These are phyloP conservation scores for Aphidius ervi DNA, from an alignment of 1,140 invertebrate genomes.

Conservation along the genomic window DNA sequence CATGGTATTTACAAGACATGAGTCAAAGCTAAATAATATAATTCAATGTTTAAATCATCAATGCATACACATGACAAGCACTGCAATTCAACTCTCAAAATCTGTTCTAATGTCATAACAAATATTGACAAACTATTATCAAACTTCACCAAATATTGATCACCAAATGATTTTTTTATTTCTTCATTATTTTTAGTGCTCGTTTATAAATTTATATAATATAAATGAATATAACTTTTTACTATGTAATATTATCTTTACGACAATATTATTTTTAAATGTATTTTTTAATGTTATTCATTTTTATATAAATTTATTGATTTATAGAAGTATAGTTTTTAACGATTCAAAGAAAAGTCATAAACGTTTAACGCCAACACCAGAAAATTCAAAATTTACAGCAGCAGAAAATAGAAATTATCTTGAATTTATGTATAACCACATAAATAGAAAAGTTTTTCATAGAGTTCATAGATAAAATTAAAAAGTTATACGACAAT, in stretches of 20 bases:
- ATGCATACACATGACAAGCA: no score
- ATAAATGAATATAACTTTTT: background rate
- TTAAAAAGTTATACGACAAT: background rate
- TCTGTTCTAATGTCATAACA: slow-evolving; percentile 36
- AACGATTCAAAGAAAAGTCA: slow-evolving; percentile 2
- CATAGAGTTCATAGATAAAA: background rate
- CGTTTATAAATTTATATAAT: slow-evolving; percentile 5
- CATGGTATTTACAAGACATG: background rate
- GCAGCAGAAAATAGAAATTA: no score
- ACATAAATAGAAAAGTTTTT: no score
- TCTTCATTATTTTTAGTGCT: no score
- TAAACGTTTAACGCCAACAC: slow-evolving; percentile 20
- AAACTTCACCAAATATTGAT: slow-evolving; percentile 15
- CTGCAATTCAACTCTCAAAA: slow-evolving; percentile 27
- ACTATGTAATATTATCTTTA: slow-evolving; percentile 8
- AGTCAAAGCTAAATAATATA: background rate
- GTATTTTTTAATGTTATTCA: slow-evolving; percentile 6
- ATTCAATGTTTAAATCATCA: no score
- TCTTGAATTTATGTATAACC: no score
- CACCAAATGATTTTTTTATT: background rate
- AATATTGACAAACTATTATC: slow-evolving; percentile 41
- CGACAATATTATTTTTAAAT: slow-evolving; percentile 10
- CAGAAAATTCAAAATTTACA: background rate
- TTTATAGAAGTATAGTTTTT: slow-evolving; percentile 16
- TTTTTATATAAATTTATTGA: slow-evolving; percentile 8